These are phyloP conservation scores for Tupiocoris notatus DNA, from an alignment of 2,888 invertebrate species.

Conservation along the genomic window DNA sequence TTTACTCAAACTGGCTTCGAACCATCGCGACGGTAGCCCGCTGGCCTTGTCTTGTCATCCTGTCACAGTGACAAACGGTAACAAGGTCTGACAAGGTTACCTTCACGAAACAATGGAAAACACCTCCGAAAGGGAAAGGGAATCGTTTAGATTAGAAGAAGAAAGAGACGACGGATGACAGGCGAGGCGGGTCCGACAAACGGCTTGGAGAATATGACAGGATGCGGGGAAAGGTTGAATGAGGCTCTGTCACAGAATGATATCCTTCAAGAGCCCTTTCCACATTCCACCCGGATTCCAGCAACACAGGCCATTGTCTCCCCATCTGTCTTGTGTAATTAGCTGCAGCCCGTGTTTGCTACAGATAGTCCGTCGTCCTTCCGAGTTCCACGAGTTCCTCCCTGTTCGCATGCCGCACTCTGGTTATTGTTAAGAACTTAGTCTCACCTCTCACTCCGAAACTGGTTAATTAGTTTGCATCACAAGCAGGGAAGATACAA, in stretches of 20 bases:
- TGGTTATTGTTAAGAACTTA: conserved; percentile 30
- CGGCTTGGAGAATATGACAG: background rate
- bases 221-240: background rate
- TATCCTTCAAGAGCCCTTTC: background rate
- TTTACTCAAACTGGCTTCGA: too few relatives aligned
- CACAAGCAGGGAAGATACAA: background rate
- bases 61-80: background rate
- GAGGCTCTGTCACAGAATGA: background rate
- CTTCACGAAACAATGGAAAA: background rate
- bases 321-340: conserved; percentile 22
- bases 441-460: background rate
- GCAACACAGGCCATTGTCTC: background rate
- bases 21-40: too few relatives aligned
- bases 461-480: conserved; percentile 27
- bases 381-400: background rate
- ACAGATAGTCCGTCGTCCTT: background rate
- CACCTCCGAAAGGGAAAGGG: background rate
- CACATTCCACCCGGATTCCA: background rate
- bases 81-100: background rate
- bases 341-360: conserved; percentile 6
- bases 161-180: background rate
- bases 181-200: background rate
- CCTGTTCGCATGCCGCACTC: background rate
- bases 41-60: too few relatives aligned
- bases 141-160: background rate